Evolutionary conservation across 2,888 invertebrate species (phyloP).

Genomic region (Drosophila recens): DNA sequence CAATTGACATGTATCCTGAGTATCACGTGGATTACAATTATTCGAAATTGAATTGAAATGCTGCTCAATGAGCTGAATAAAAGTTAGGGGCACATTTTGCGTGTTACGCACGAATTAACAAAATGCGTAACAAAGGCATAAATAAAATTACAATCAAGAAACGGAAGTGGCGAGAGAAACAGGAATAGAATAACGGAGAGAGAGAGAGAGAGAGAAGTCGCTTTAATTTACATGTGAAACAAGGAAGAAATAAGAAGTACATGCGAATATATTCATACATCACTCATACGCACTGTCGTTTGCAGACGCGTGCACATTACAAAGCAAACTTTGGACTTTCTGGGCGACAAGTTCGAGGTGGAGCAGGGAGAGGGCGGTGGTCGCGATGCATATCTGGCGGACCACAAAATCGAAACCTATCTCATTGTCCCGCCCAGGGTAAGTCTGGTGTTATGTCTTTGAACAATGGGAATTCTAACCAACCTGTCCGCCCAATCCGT

Average conservation of each 20-base stretch:
- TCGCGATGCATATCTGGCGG: conserved; percentile 93
- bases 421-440: conserved; percentile 94
- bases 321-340: conserved; percentile 92
- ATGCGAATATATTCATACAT: conserved; percentile 21
- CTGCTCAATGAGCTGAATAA: conserved; percentile 65
- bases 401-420: conserved; percentile 95
- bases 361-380: conserved; percentile 93
- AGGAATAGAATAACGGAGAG: too few relatives aligned
- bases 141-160: conserved; percentile 50
- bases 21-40: conserved; percentile 61
- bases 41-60: conserved; percentile 69
- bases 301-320: conserved; percentile 95
- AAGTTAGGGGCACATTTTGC: conserved; percentile 36
- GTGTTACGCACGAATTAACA: conserved; percentile 52
- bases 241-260: neutral
- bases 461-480: neutral
- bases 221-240: conserved; percentile 40
- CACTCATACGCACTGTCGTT: conserved; percentile 59
- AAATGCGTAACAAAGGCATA: conserved; percentile 42
- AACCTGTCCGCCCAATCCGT: neutral
- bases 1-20: conserved; percentile 23
- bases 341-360: conserved; percentile 93
- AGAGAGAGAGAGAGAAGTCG: conserved; percentile 3
- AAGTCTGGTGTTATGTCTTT: conserved; percentile 70
- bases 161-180: conserved; percentile 2